phyloP scores from a whole-genome alignment of 2,888 invertebrate genomes.

The Dryobotodes eremita region DNA sequence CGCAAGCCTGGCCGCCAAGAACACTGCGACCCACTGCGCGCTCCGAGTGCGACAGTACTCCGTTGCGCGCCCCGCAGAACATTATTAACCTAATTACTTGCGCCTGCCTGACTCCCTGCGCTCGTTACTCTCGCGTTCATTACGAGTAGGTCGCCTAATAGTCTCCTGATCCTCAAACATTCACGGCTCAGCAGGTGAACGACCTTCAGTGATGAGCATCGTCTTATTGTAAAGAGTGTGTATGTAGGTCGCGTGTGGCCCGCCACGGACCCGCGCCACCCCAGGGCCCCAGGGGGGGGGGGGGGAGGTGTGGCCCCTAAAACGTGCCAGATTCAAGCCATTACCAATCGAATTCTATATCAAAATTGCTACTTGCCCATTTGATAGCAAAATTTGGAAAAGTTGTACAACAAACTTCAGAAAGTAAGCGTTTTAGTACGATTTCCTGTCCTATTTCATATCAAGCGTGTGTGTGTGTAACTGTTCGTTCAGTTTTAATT shows the following conservation, averaged over 20 bases:
- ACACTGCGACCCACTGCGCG: background rate
- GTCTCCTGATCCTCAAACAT: background rate
- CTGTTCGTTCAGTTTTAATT: background rate
- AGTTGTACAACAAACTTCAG: background rate
- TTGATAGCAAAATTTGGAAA: slow-evolving; percentile 9
- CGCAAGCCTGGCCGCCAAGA: background rate
- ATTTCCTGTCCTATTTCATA: background rate
- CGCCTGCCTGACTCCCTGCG: background rate
- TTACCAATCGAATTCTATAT: slow-evolving; percentile 45
- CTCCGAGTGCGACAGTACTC: too few species aligned
- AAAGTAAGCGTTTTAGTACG: background rate
- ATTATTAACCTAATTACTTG: background rate
- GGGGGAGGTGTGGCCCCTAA: background rate
- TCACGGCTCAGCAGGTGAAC: slow-evolving; percentile 25
- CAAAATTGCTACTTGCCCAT: slow-evolving; percentile 18
- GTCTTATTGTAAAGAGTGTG: slow-evolving; percentile 51
- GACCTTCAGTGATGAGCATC: slow-evolving; percentile 34
- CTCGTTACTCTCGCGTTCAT: background rate
- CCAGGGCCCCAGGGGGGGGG: background rate
- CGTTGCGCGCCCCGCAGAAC: background rate
- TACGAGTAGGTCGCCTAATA: background rate
- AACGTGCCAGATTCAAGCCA: slow-evolving; percentile 41
- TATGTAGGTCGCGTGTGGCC: slow-evolving; percentile 56
- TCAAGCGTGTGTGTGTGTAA: background rate
- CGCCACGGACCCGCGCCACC: slow-evolving; percentile 22